Evolutionary conservation across 2,797 vertebrate species (phyloP), one percentile per base, ranked within the genome.

Genomic region (Acrossocheilus fasciatus): DNA sequence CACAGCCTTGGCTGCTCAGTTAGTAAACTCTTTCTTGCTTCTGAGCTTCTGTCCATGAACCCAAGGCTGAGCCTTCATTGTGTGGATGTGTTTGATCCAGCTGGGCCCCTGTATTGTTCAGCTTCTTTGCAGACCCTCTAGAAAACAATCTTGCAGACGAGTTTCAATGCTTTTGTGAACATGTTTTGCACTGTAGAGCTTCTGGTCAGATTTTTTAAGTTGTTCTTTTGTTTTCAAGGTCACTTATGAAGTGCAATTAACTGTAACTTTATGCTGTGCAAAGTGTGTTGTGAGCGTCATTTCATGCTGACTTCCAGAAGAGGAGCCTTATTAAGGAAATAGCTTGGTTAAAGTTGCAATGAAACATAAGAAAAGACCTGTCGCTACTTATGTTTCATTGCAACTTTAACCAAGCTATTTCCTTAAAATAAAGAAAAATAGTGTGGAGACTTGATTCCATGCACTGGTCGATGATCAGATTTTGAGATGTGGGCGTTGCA

Each of bases 1-100:
- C 59, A 68, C 59, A 84, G 36, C 74, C 74, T 84, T 77, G 62
- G 83, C 30, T 76, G 23, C 45, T 77, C 34, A 41, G 43, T 59
- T 70, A 70, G 76, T 36, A 41, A 59, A 34, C 1, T 2, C 39
- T 78, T 78, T 79, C 30, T 70, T 76, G 45, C 73, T 72, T 85
- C 50, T 79, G 83, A 78, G 64, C 64, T 57, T 68, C 83, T 43
- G 64, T 70, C 75, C 17, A 2, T 78, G 64, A 78, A 78, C 75
- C n/a, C 36, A 85, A 78, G 75, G 75, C 23, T 70, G n/a, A 12
- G 50, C 8, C 36, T 36, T 77, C 34, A 1, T 70, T 85, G 75
- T 57, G 4, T 70, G 47, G n/a, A 54, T 0, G 1, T 41, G 26
- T 43, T 57, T 69, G 36, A n/a, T 57, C 62, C 75, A 78, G 75